Evolutionary conservation across 2,888 invertebrate species (phyloP).

Genomic region (Macroteleia sp.): DNA sequence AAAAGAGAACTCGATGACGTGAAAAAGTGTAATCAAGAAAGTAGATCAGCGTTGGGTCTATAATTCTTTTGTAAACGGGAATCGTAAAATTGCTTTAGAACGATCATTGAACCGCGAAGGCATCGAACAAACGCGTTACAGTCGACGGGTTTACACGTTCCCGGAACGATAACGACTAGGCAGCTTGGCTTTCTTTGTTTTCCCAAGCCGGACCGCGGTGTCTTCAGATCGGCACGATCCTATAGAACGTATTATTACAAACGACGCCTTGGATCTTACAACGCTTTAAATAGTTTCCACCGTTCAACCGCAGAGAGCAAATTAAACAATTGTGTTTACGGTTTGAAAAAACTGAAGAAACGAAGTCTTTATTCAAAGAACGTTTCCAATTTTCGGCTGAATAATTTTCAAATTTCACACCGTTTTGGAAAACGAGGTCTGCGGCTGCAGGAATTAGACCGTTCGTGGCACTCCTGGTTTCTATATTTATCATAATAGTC

Average conservation of each 20-base stretch:
- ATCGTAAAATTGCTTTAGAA: conserved; percentile 25
- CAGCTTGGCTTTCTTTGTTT: conserved; percentile 55
- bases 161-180: conserved; percentile 59
- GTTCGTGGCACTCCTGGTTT: too few relatives aligned
- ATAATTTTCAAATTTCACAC: conserved; percentile 11
- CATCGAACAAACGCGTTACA: conserved; percentile 51
- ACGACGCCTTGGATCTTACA: conserved; percentile 3
- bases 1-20: conserved; percentile 10
- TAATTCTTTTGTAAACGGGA: conserved; percentile 49
- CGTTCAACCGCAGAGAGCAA: conserved; percentile 13
- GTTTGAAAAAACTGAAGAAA: not conserved
- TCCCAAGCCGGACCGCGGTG: conserved; percentile 14
- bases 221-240: conserved; percentile 2
- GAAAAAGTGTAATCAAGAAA: conserved; percentile 49
- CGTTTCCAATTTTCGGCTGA: conserved; percentile 16
- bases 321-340: conserved; percentile 7
- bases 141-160: conserved; percentile 61
- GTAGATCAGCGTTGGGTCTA: conserved; percentile 33
- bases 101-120: conserved; percentile 49
- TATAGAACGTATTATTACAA: conserved; percentile 19
- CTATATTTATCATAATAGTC: too few relatives aligned
- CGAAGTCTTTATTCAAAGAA: conserved; percentile 10
- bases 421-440: conserved; percentile 5
- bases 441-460: not conserved
- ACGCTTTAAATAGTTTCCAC: conserved; percentile 4